Evolutionary conservation across 1,140 invertebrate species (phyloP).

Genomic region (Magallana angulata): DNA sequence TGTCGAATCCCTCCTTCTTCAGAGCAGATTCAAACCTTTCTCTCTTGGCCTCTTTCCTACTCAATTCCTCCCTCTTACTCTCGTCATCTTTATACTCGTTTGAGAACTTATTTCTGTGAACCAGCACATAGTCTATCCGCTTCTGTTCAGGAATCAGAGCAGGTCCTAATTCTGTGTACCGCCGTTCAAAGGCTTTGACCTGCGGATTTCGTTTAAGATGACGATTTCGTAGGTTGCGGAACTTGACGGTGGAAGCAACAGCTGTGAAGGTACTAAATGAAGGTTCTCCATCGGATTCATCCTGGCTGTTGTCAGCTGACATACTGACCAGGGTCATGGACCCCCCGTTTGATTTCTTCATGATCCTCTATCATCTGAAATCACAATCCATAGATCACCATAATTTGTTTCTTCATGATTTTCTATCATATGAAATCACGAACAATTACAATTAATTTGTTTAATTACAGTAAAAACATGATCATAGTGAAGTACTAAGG

Average conservation of each 20-base stretch:
- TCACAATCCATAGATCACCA: neutral
- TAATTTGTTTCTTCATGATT: no score
- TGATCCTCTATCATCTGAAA: neutral
- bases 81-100: conserved; percentile 46
- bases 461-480: no score
- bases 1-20: conserved; percentile 55
- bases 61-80: conserved; percentile 51
- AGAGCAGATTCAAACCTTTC: conserved; percentile 47
- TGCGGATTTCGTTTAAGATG: conserved; percentile 42
- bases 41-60: conserved; percentile 50
- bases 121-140: conserved; percentile 73
- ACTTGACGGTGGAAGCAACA: conserved; percentile 34
- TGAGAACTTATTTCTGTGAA: conserved; percentile 48
- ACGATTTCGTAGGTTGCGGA: conserved; percentile 46
- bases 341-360: neutral
- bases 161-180: conserved; percentile 57
- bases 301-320: conserved; percentile 24
- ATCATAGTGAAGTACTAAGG: no score
- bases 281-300: neutral
- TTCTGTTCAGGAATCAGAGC: conserved; percentile 66
- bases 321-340: neutral
- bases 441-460: no score
- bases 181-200: conserved; percentile 48
- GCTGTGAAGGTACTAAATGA: neutral
- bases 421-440: no score